A percentile compares a stretch with the other conserved stretches of the same genome.
Evolutionary conservation across 2,888 invertebrate species (phyloP).

Genomic region (Schizaphis graminum): DNA sequence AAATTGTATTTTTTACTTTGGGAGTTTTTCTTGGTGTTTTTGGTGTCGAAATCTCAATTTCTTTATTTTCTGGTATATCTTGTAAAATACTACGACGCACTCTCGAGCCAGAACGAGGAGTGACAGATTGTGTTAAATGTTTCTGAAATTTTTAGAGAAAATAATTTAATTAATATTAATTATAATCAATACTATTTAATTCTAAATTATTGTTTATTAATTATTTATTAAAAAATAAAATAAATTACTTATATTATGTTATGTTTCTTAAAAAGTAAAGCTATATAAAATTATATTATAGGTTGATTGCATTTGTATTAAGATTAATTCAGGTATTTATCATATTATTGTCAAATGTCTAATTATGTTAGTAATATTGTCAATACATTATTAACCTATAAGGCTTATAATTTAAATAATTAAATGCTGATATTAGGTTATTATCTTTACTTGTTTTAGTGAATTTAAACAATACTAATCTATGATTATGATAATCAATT

Average conservation of each 20-base stretch:
- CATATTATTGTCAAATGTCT: background rate
- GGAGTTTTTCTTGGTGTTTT: constrained; percentile 64
- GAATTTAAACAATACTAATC: background rate
- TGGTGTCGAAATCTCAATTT: constrained; percentile 31
- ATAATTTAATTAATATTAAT: background rate
- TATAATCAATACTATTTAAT: background rate
- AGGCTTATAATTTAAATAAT: background rate
- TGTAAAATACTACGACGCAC: constrained; percentile 37
- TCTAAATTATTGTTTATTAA: background rate
- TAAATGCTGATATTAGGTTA: background rate
- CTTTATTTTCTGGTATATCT: constrained; percentile 60
- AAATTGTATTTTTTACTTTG: constrained; percentile 16
- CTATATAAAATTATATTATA: background rate
- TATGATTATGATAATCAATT: background rate
- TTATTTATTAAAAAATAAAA: background rate
- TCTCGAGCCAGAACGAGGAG: constrained; percentile 52
- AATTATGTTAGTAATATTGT: background rate
- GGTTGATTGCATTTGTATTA: background rate
- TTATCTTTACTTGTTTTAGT: background rate
- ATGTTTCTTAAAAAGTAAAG: no score
- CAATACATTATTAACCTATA: background rate
- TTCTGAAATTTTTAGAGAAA: constrained; percentile 28
- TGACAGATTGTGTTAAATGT: constrained; percentile 10
- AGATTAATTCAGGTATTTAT: background rate
- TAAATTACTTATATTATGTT: no score